Evolutionary conservation across 2,797 vertebrate genomes (phyloP), one percentile per base, ranked within the genome.

Genomic region (Fundulus diaphanus): DNA sequence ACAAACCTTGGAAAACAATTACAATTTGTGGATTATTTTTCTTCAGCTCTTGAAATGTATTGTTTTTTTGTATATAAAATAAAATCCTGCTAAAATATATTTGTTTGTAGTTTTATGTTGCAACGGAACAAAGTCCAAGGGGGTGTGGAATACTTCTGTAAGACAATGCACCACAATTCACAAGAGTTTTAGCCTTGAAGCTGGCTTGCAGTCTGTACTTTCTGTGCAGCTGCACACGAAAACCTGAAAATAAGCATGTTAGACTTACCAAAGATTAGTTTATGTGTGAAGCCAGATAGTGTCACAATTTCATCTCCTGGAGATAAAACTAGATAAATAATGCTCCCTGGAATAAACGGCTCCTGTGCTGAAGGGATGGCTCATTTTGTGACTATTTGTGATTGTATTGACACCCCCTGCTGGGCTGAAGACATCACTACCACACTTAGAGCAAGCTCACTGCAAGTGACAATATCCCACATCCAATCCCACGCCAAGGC

Each of bases 341-440:
- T 83, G 84, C 85, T 87, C 73, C 77, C 54, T 87, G 81, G 87
- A 89, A 90, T 79, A 81, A 88, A 85, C 69, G 77, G 79, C 86
- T 88, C 82, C 84, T 77, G 82, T 81, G 88, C 87, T 78, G 88
- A 88, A 79, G 77, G 77, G 90, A 90, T 78, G 82, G 86, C 86
- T 93, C 80, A 82, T 86, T 90, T 77, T 79, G 69, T 75, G 88
- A 88, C 88, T 86, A 87, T 86, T 92, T 90, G 86, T 90, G 94
- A 94, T 93, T 94, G 93, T 94, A 87, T 93, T 87, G 89, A 95
- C 94, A 94, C 94, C 95, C 93, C 94, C 94, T 95, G 92, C 94
- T 95, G 94, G 94, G 89, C 94, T 84, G 59, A 91, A 86, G 86
- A 85, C 88, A 89, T 85, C 89, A 95, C 93, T 94, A 83, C 95